Conservation (phyloP, 2,797 vertebrate genomes). For the Aphelocoma californica region DNA sequence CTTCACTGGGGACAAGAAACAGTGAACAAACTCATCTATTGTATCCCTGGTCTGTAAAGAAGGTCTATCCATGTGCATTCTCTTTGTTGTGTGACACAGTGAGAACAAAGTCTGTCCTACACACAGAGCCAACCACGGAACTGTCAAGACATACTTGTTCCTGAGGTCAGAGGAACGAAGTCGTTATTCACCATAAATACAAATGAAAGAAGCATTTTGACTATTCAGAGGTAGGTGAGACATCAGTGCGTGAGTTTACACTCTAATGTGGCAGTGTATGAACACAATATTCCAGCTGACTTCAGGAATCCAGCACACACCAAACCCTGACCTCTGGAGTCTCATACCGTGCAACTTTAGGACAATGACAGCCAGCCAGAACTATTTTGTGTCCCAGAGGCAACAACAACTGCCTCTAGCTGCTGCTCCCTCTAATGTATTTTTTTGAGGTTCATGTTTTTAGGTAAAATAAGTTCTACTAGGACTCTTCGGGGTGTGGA, state of each 20-base stretch:
- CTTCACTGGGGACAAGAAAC: not conserved
- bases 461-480: not conserved
- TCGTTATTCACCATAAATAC: not conserved
- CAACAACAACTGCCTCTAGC: not conserved
- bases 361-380: not conserved
- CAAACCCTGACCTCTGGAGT: not conserved
- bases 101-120: not conserved
- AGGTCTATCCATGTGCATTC: not conserved
- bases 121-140: not conserved
- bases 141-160: not conserved
- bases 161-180: not conserved
- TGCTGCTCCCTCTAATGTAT: not conserved
- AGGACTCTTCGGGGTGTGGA: not conserved
- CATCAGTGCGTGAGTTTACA: not conserved
- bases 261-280: fast-evolving
- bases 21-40: not conserved
- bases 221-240: not conserved
- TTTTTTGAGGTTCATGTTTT: not conserved
- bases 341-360: not conserved
- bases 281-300: not conserved
- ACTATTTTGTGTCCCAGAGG: not conserved
- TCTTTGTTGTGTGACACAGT: fast-evolving
- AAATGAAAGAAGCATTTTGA: not conserved
- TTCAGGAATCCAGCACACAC: not conserved
- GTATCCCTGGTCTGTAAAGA: not conserved